These are phyloP conservation scores for Urosaurus nigricauda DNA, from an alignment of 2,797 vertebrate genomes.

Conservation along the genomic window DNA sequence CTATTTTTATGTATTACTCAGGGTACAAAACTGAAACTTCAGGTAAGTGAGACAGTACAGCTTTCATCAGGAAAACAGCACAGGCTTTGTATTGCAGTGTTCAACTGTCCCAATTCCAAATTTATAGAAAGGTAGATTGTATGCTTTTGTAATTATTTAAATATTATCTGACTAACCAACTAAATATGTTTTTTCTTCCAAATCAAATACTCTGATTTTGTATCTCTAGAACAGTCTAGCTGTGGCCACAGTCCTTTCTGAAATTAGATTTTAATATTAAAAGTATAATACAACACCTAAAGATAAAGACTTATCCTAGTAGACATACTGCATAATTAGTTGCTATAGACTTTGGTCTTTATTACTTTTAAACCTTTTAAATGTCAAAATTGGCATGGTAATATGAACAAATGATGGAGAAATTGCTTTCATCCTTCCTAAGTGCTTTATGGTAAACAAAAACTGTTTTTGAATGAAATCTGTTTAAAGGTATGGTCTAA, in stretches of 20 bases:
- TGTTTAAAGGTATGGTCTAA: background rate
- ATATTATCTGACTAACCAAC: background rate
- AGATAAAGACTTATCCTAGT: background rate
- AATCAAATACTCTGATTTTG: no score
- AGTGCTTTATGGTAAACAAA: slow-evolving; percentile 1
- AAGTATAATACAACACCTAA: background rate
- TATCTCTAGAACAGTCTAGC: background rate
- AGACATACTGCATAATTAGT: background rate
- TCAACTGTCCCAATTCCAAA: background rate
- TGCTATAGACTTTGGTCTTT: background rate
- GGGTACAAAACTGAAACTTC: no score
- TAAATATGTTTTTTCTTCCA: no score
- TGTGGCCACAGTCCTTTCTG: background rate
- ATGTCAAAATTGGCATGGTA: background rate
- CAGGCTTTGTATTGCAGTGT: no score
- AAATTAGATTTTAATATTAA: background rate
- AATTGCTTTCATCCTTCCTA: background rate
- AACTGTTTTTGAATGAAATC: slow-evolving; percentile 15
- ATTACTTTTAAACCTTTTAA: background rate
- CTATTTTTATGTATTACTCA: no score
- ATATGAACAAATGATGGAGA: background rate
- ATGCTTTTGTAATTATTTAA: background rate
- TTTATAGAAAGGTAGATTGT: background rate
- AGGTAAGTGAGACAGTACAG: no score
- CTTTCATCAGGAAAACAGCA: no score